Conservation (phyloP, 2,113 vertebrate species). For the Sander lucioperca region DNA sequence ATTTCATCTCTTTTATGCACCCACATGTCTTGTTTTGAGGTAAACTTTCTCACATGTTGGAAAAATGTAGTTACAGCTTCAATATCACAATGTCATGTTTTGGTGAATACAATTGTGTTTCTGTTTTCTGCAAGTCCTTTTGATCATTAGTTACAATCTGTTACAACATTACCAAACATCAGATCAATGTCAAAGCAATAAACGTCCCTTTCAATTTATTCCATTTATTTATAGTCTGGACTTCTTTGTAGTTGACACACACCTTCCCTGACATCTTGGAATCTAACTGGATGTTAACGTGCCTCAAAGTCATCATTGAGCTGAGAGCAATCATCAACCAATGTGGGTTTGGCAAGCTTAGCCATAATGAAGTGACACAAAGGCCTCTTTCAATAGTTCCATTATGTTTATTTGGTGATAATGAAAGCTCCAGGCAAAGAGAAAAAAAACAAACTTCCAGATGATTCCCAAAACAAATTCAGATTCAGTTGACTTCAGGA, state of each 20-base stretch:
- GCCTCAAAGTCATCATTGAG: neutral
- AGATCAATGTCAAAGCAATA: conserved; percentile 1
- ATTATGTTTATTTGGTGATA: conserved; percentile 22
- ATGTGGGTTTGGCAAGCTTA: conserved; percentile 21
- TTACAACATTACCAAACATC: neutral
- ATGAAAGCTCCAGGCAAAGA: conserved; percentile 15
- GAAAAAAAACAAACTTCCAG: neutral
- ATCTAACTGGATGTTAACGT: neutral
- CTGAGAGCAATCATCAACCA: neutral
- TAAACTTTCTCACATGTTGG: conserved; percentile 3
- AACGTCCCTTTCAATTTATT: neutral
- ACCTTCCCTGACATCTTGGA: neutral
- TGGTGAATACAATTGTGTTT: neutral
- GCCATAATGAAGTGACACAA: conserved; percentile 5
- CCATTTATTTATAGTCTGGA: neutral
- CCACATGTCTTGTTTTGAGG: neutral
- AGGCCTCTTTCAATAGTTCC: conserved; percentile 7
- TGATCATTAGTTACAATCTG: neutral
- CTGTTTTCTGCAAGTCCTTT: conserved; percentile 5
- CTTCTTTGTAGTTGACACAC: conserved; percentile 2
- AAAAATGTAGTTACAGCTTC: neutral
- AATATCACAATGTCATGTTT: neutral
- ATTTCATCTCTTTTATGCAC: neutral
- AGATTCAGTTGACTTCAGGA: neutral
- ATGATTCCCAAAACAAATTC: conserved; percentile 1